Percentiles rank a stretch among this genome's conserved stretches.
These are phyloP conservation scores for Craseonycteris thonglongyai DNA, from an alignment of 2,113 vertebrate species.

Conservation along the genomic window DNA sequence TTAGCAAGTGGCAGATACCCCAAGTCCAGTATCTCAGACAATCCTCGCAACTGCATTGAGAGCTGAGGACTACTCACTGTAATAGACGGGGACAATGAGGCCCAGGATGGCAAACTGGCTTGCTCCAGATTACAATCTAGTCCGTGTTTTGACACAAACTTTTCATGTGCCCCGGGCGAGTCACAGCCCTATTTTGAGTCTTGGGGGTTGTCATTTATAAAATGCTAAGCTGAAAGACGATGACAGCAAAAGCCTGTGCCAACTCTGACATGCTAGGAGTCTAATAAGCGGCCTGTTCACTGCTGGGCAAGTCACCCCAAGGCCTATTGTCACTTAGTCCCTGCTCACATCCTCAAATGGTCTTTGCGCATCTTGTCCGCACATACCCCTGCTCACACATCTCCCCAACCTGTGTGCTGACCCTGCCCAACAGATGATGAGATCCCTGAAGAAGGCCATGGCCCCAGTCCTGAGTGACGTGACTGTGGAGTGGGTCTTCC, in stretches of 20 bases:
- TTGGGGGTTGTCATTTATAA: neutral
- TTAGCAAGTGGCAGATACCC: neutral
- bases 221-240: neutral
- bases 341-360: neutral
- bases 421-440: conserved; percentile 85
- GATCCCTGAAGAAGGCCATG: conserved; percentile 93
- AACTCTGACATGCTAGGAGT: neutral
- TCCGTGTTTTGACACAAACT: neutral
- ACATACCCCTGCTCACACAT: neutral
- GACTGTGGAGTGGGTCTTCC: conserved; percentile 94
- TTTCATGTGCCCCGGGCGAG: neutral
- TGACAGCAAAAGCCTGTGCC: neutral
- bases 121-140: neutral
- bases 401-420: neutral
- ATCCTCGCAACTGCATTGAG: neutral
- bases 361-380: neutral
- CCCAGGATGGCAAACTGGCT: neutral
- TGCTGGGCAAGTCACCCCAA: neutral
- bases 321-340: neutral
- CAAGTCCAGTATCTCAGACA: neutral
- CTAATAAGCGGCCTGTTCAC: neutral
- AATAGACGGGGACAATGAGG: neutral
- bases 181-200: neutral
- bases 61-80: neutral
- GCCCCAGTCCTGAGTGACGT: conserved; percentile 90